These are phyloP conservation scores for Silurus asotus DNA, from an alignment of 2,113 vertebrate species.

Conservation along the genomic window DNA sequence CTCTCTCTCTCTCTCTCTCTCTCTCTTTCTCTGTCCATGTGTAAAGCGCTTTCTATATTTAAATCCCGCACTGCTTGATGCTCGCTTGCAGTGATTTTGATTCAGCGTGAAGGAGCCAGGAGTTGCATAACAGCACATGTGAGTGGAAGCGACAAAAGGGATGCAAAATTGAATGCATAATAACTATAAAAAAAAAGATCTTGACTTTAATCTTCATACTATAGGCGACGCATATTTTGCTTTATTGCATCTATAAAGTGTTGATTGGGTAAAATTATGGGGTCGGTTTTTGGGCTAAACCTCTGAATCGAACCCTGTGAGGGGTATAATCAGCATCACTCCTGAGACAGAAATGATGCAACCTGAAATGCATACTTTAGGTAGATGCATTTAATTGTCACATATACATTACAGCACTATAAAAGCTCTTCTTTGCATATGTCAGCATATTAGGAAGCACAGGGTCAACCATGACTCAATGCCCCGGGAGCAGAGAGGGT, in stretches of 20 bases:
- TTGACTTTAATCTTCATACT: too few species aligned
- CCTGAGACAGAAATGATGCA: too few species aligned
- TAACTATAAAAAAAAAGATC: background rate
- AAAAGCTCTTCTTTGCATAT: too few species aligned
- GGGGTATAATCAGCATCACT: background rate
- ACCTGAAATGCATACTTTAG: too few species aligned
- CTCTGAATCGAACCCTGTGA: background rate
- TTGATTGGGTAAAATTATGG: background rate
- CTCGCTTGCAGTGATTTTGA: conserved; percentile 68
- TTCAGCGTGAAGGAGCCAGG: conserved; percentile 67
- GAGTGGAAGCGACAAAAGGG: conserved; percentile 19
- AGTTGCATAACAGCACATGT: conserved; percentile 70
- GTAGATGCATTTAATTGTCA: too few species aligned
- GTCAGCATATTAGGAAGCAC: too few species aligned
- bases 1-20: conserved; percentile 40
- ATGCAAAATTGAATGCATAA: background rate
- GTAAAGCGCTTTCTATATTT: conserved; percentile 57
- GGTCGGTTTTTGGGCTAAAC: background rate
- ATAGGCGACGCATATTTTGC: too few species aligned
- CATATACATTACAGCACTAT: too few species aligned
- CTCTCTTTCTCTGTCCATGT: conserved; percentile 31
- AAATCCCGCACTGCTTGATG: conserved; percentile 56
- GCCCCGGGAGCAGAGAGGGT: too few species aligned
- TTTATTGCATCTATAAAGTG: background rate
- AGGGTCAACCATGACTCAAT: too few species aligned